Evolutionary conservation across 2,888 invertebrate genomes (phyloP), one percentile per base, ranked within the genome.

Genomic region (Amphipyra tragopoginis): DNA sequence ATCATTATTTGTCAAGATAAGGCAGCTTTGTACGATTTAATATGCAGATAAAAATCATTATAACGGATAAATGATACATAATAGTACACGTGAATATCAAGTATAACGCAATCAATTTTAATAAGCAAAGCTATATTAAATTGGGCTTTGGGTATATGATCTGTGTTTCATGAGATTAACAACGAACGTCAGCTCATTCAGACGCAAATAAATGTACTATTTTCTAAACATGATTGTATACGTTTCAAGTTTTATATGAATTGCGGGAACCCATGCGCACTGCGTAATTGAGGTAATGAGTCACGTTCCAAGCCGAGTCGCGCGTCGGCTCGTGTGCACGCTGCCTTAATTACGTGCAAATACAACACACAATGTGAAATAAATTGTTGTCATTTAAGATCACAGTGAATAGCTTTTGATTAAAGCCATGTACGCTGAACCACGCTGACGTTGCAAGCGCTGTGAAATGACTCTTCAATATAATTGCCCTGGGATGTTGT

Each of bases 201-300:
- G 39, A 69, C 11, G 54, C 15, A 66, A 58, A 62, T 63, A 59
- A 61, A 63, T 50, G 26, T 56, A 59, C 54, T 60, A 56, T 51
- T 49, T 53, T 43, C 45, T 21, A 56, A 63, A 60, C 61, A 66
- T 67, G 66, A 60, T 66, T 34, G 52, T 63, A 51, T 71, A 72
- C 71, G 63, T 73, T 72, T 72, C 58, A 56, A 61, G 43, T 65
- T 70, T 69, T 60, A 72, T 68, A 69, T 69, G 60, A 77, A 72
- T 78, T 74, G 71, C 58, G 60, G 65, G 66, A 66, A 77, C 54
- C 70, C 66, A 74, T 72, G 66, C 72, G 69, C 71, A 60, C 67
- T 74, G 73, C 79, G 75, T 82, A 87, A 86, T 86, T 84, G 83
- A 72, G 73, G 78, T 77, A 78, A 81, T 87, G 88, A 88, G 84